A percentile compares a stretch with the other conserved stretches of the same genome.
phyloP scores from a whole-genome alignment of 2,888 invertebrate genomes.

The Halictus quadricinctus region DNA sequence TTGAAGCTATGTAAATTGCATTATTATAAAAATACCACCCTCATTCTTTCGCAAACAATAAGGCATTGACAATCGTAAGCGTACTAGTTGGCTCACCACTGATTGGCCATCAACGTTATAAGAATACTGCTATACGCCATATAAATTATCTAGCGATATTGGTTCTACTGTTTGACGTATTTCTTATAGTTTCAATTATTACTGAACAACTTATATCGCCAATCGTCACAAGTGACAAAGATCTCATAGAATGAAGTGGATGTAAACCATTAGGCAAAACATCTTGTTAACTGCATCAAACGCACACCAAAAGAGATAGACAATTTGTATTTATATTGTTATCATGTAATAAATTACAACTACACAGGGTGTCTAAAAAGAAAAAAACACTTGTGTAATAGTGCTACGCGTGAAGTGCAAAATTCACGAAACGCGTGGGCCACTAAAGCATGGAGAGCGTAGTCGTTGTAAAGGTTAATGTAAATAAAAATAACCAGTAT shows the following conservation, averaged over 20 bases:
- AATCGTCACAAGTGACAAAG: background rate
- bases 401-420: background rate
- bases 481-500: background rate
- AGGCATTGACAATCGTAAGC: background rate
- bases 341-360: conserved; percentile 1
- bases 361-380: conserved; percentile 10
- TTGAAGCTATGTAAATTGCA: background rate
- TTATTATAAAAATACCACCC: conserved; percentile 1
- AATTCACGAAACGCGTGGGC: background rate
- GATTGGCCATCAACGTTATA: conserved; percentile 6
- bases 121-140: background rate
- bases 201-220: background rate
- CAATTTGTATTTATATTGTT: background rate
- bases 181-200: background rate
- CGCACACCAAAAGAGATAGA: conserved; percentile 1
- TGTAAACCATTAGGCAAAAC: background rate
- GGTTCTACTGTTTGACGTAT: background rate
- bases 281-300: background rate
- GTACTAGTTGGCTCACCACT: background rate
- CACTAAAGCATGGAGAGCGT: background rate
- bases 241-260: background rate
- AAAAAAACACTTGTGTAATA: background rate
- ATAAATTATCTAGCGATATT: conserved; percentile 6
- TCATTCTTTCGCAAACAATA: background rate
- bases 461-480: background rate